These are phyloP conservation scores for Branchipolynoe longqiensis DNA, from an alignment of 2,888 invertebrate genomes.

Conservation along the genomic window DNA sequence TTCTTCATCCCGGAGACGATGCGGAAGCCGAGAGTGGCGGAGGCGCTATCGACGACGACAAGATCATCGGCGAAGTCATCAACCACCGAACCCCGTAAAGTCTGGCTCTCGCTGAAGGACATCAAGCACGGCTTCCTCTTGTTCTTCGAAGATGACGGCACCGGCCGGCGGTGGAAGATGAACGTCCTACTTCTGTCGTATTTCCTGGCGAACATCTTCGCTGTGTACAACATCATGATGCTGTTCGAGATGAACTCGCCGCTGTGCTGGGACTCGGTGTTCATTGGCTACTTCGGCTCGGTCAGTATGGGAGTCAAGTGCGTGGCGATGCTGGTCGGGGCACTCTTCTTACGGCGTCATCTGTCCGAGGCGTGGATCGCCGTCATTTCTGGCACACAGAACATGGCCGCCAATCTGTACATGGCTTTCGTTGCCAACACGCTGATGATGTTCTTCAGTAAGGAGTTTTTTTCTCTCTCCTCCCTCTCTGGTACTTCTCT, in stretches of 20 bases:
- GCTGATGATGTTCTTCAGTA: constrained; percentile 35
- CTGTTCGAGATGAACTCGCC: constrained; percentile 57
- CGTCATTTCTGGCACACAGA: background rate
- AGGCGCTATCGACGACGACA: background rate
- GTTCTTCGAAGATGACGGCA: constrained; percentile 37
- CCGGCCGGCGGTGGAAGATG: constrained; percentile 29
- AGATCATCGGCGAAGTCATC: background rate
- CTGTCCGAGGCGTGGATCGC: constrained; percentile 37
- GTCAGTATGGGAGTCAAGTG: constrained; percentile 26
- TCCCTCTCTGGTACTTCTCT: too few relatives aligned
- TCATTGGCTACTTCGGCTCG: constrained; percentile 46
- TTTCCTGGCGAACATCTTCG: background rate
- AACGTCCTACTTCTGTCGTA: constrained; percentile 10
- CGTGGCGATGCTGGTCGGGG: constrained; percentile 3
- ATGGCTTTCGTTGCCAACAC: constrained; percentile 4
- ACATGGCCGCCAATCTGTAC: background rate
- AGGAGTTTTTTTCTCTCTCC: too few relatives aligned
- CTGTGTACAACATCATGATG: constrained; percentile 10
- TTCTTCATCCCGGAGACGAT: constrained; percentile 58
- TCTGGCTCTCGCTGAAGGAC: background rate
- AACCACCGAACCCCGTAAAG: background rate
- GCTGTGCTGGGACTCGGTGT: constrained; percentile 50
- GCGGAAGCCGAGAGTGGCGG: background rate
- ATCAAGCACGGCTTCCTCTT: constrained; percentile 24
- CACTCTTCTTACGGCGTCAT: background rate